Conservation (phyloP, 2,888 invertebrate species). For the Melanargia galathea region DNA sequence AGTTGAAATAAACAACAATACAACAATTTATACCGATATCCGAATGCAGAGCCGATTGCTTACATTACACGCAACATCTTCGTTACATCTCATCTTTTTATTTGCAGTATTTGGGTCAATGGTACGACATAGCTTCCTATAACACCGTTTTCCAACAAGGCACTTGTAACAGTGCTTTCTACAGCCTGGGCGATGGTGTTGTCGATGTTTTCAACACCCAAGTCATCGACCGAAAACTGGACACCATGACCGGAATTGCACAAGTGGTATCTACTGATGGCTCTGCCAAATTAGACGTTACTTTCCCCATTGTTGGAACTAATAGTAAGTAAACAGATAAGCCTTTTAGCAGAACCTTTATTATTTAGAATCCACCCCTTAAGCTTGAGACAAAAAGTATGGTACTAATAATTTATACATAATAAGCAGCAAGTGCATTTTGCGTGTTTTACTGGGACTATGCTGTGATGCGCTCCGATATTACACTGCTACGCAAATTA, state of each 20-base stretch:
- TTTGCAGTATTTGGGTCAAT: slow-evolving; percentile 42
- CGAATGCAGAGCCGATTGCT: too few species aligned
- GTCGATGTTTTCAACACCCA: slow-evolving; percentile 48
- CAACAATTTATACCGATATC: too few species aligned
- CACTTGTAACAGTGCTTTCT: slow-evolving; percentile 44
- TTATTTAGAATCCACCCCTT: too few species aligned
- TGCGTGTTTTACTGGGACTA: too few species aligned
- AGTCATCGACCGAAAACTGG: slow-evolving; percentile 53
- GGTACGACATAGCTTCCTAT: slow-evolving; percentile 43
- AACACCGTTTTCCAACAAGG: slow-evolving; percentile 43
- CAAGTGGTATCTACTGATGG: slow-evolving; percentile 74
- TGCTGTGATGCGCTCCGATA: too few species aligned
- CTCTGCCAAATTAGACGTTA: slow-evolving; percentile 83
- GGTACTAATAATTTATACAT: too few species aligned
- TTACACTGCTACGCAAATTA: too few species aligned
- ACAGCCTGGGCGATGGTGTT: slow-evolving; percentile 31
- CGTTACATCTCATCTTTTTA: slow-evolving; percentile 1
- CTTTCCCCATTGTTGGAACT: slow-evolving; percentile 64
- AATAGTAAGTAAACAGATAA: slow-evolving; percentile 1
- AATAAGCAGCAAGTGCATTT: too few species aligned
- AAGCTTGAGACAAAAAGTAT: too few species aligned
- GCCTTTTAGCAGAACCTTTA: neutral
- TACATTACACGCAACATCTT: neutral
- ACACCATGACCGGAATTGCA: slow-evolving; percentile 55
- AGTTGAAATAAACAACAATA: too few species aligned